Evolutionary conservation across 2,113 vertebrate species (phyloP).

Genomic region (Acanthochromis polyacanthus): DNA sequence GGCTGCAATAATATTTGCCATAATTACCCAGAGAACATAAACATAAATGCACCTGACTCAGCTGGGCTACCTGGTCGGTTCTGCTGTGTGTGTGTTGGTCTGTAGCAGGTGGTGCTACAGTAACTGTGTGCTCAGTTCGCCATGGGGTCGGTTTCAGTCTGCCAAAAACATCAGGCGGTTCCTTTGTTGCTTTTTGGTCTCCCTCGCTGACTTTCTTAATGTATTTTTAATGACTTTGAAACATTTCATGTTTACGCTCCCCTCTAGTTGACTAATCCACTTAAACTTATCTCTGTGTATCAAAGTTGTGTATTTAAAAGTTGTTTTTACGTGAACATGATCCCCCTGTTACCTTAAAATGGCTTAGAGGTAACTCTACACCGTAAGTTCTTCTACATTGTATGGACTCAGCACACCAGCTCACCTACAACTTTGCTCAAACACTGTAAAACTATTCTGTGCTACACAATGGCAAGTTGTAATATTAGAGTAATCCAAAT

Average conservation of each 20-base stretch:
- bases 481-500: too few species aligned
- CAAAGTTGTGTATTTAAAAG: too few species aligned
- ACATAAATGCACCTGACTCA: constrained; percentile 78
- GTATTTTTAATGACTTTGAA: constrained; percentile 38
- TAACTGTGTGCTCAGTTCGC: constrained; percentile 31
- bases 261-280: too few species aligned
- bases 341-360: too few species aligned
- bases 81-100: constrained; percentile 43
- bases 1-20: constrained; percentile 82
- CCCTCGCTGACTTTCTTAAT: constrained; percentile 22
- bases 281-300: too few species aligned
- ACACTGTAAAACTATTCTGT: too few species aligned
- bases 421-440: too few species aligned
- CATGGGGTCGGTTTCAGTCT: not conserved
- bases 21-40: constrained; percentile 75
- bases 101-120: constrained; percentile 36
- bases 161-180: constrained; percentile 54
- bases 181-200: constrained; percentile 25
- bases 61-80: constrained; percentile 50
- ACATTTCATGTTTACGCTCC: not conserved
- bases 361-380: too few species aligned
- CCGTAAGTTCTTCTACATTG: too few species aligned
- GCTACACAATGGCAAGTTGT: too few species aligned
- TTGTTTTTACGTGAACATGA: too few species aligned
- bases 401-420: too few species aligned